Evolutionary conservation across 2,113 vertebrate species (phyloP).

Genomic region (Prolemur simus): DNA sequence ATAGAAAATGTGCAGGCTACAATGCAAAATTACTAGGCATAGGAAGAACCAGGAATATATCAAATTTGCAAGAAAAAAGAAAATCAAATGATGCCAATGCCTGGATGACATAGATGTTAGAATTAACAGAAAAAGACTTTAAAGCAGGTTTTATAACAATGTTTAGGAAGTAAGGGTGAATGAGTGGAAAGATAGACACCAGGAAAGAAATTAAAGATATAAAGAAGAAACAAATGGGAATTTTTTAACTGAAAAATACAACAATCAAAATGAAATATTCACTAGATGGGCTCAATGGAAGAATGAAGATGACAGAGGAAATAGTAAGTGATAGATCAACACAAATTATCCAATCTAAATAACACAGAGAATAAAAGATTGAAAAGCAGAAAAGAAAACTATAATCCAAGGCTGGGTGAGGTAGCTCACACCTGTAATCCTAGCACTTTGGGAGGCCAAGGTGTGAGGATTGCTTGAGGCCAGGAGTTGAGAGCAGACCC

Average conservation of each 20-base stretch:
- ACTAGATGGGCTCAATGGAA: neutral
- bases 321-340: neutral
- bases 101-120: neutral
- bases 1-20: neutral
- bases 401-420: too few relatives aligned
- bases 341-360: neutral
- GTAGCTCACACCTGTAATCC: too few relatives aligned
- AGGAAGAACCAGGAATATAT: neutral
- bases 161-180: neutral
- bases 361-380: neutral
- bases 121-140: neutral
- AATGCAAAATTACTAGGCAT: neutral
- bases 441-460: too few relatives aligned
- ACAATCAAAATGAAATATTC: neutral
- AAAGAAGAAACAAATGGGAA: constrained; percentile 10
- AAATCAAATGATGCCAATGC: neutral
- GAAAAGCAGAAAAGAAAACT: neutral
- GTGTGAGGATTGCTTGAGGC: too few relatives aligned
- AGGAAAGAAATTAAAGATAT: neutral
- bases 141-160: neutral
- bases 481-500: too few relatives aligned
- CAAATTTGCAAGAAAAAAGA: constrained; percentile 10
- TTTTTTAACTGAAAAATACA: constrained; percentile 7
- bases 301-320: neutral
- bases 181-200: neutral